Evolutionary conservation across 37 sponge, comb jelly and placozoan genomes (phyloP).

Genomic region (Bolinopsis microptera): DNA sequence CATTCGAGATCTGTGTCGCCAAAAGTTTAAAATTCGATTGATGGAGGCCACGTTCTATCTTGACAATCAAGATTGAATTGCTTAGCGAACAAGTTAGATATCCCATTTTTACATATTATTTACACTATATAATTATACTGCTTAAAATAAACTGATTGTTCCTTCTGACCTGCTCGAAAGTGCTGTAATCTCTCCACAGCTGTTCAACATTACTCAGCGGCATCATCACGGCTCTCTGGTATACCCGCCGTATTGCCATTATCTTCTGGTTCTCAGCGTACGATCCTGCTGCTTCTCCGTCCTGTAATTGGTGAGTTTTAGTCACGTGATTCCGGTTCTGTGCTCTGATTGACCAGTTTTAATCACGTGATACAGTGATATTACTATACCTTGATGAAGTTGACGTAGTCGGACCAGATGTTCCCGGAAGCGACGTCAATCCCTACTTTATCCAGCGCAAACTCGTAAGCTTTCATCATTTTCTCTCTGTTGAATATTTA

Average conservation of each 20-base stretch:
- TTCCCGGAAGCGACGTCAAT: constrained; percentile 80
- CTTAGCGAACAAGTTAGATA: too few species aligned
- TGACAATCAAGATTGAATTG: too few species aligned
- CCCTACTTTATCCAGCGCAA: constrained; percentile 92
- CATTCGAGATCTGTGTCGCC: too few species aligned
- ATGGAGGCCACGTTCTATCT: too few species aligned
- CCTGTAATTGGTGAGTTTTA: neutral
- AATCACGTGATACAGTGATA: neutral
- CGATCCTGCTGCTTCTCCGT: constrained; percentile 74
- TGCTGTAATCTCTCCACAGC: constrained; percentile 89
- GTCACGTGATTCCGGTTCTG: neutral
- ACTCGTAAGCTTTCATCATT: constrained; percentile 92
- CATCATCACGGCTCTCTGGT: constrained; percentile 77
- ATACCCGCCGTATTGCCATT: constrained; percentile 75
- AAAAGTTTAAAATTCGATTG: too few species aligned
- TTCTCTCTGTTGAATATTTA: constrained; percentile 83
- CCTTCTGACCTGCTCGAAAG: constrained; percentile 86
- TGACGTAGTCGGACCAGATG: constrained; percentile 89
- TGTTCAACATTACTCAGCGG: constrained; percentile 81
- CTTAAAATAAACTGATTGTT: too few species aligned
- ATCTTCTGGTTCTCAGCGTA: constrained; percentile 94
- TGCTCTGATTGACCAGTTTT: neutral
- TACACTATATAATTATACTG: too few species aligned
- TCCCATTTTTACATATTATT: too few species aligned
- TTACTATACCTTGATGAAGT: constrained; percentile 73